A percentile compares a stretch with the other conserved stretches of the same genome.
These are phyloP conservation scores for Sitta carolinensis DNA, from an alignment of 2,797 vertebrate genomes.

Conservation along the genomic window DNA sequence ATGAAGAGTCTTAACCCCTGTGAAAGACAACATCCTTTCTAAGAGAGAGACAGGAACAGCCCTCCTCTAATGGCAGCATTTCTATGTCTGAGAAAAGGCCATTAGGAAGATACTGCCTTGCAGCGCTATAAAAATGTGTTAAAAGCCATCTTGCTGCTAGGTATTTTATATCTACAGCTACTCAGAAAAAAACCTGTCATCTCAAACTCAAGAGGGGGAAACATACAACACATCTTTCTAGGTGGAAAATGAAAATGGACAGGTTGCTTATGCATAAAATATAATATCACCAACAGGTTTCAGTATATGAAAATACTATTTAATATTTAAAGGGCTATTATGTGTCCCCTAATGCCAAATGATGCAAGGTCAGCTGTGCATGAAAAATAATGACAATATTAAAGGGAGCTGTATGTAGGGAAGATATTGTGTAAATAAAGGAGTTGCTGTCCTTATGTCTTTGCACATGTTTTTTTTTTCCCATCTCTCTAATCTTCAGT, in stretches of 20 bases:
- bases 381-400: background rate
- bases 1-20: conserved; percentile 18
- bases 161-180: conserved; percentile 5
- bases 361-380: background rate
- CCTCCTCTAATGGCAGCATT: background rate
- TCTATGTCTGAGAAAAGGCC: conserved; percentile 30
- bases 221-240: background rate
- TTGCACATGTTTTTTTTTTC: background rate
- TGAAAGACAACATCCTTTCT: conserved; percentile 3
- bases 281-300: conserved; percentile 9
- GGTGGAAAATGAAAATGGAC: background rate
- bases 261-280: background rate
- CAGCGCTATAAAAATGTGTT: conserved; percentile 40
- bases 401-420: background rate
- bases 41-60: conserved; percentile 6
- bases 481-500: background rate
- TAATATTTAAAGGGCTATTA: conserved; percentile 33
- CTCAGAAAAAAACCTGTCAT: background rate
- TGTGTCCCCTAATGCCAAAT: background rate
- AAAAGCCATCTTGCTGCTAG: conserved; percentile 42
- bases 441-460: background rate
- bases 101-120: conserved; percentile 1
- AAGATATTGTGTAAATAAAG: background rate
- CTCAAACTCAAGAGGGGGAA: background rate
- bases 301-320: conserved; percentile 7